phyloP scores from a whole-genome alignment of 2,113 vertebrate species.

The Kryptolebias marmoratus region DNA sequence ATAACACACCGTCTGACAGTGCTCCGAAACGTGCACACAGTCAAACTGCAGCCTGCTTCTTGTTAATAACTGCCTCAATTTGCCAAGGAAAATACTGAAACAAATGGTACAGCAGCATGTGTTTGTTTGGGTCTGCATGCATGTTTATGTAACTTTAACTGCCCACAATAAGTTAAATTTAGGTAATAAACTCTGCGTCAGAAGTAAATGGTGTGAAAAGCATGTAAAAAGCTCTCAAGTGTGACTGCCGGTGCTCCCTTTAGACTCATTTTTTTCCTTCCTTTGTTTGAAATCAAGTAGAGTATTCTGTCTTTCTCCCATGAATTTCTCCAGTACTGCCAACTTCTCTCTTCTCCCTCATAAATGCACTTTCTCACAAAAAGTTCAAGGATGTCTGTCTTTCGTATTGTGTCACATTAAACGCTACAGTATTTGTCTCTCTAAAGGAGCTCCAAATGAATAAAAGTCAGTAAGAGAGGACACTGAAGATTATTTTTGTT shows the following conservation, averaged over 20 bases:
- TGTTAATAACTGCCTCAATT: not conserved
- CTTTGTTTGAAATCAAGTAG: constrained; percentile 63
- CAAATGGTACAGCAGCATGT: constrained; percentile 10
- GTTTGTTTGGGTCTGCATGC: constrained; percentile 15
- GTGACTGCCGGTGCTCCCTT: constrained; percentile 41
- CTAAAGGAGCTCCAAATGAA: constrained; percentile 45
- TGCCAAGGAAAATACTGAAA: constrained; percentile 18
- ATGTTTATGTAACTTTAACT: constrained; percentile 2
- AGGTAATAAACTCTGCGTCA: constrained; percentile 43
- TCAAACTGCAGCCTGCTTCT: constrained; percentile 29
- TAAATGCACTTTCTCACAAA: constrained; percentile 27
- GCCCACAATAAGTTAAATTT: not conserved
- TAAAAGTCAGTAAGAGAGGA: constrained; percentile 46
- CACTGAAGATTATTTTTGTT: not conserved
- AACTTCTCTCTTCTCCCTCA: not conserved
- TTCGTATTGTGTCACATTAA: constrained; percentile 70
- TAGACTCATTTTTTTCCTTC: constrained; percentile 41
- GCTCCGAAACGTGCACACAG: constrained; percentile 51
- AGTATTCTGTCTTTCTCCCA: constrained; percentile 44
- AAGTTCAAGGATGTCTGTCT: constrained; percentile 62
- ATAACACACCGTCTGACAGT: constrained; percentile 35
- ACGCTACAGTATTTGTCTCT: constrained; percentile 58
- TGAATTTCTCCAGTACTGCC: constrained; percentile 29
- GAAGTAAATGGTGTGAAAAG: constrained; percentile 48
- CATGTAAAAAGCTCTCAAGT: constrained; percentile 46